Evolutionary conservation across 2,888 invertebrate genomes (phyloP).

Genomic region (Selenia dentaria): DNA sequence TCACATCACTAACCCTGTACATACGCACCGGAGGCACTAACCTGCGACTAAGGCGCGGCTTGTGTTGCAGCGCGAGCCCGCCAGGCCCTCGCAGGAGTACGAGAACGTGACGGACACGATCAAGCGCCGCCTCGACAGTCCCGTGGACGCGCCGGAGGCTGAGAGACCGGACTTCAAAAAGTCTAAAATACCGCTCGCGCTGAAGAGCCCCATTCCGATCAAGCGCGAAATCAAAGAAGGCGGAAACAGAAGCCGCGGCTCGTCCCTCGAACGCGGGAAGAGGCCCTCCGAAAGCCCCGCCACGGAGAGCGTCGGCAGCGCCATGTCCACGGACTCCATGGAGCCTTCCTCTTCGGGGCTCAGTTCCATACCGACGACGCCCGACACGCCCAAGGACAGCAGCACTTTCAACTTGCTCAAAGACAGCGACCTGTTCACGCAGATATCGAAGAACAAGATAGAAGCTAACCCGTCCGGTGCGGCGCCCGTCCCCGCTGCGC

Average conservation of each 20-base stretch:
- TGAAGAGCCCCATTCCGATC: conserved; percentile 70
- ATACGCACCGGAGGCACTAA: not conserved
- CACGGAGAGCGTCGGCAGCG: conserved; percentile 26
- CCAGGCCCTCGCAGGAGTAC: conserved; percentile 57
- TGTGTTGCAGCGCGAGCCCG: conserved; percentile 62
- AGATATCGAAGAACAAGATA: conserved; percentile 84
- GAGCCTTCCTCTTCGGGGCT: conserved; percentile 25
- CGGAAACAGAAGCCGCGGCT: conserved; percentile 53
- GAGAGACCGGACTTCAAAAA: conserved; percentile 67
- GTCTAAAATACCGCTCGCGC: conserved; percentile 72
- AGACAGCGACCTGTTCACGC: conserved; percentile 88
- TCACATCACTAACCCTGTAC: not conserved
- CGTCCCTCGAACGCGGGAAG: conserved; percentile 52
- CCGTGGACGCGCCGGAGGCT: conserved; percentile 67
- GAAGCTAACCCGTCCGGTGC: conserved; percentile 32
- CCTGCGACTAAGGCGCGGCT: conserved; percentile 33
- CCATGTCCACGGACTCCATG: no score
- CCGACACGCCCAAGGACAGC: conserved; percentile 58
- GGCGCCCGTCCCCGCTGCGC: not conserved
- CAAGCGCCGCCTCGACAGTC: conserved; percentile 82
- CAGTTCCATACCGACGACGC: conserved; percentile 27
- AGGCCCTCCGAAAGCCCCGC: conserved; percentile 37
- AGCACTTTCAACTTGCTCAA: conserved; percentile 87
- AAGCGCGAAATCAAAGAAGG: conserved; percentile 57
- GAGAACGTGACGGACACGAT: conserved; percentile 87